Base-by-base conservation (phyloP, 2,888 invertebrate genomes). In the Agrilus cyanescens region DNA sequence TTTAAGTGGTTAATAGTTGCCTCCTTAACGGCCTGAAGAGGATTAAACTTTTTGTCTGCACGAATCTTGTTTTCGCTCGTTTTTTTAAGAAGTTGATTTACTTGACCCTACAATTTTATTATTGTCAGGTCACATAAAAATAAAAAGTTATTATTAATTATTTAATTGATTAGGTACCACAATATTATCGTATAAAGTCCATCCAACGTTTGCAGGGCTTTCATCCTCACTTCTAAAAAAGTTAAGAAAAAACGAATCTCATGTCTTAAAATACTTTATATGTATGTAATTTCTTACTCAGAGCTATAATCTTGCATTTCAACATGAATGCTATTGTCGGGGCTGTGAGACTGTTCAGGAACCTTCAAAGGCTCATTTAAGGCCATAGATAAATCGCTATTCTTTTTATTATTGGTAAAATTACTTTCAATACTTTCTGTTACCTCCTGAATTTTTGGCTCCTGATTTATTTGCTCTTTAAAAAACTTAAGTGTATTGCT, bases 101-200 rank as follows among this genome's bases (percentile, higher is more conserved):
- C 73, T 57, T 74, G 73, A 2, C 67, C 69, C 67, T 67, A 46
- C 33, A 53, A 47, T 36, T 38, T 25, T 29, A 45, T 46, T 42
- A 30, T 33, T 33, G 20, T 16, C 30, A 36, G 36, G 25, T 16
- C 39, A 36, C 12, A 30, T 12, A 40, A 12, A n/a, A 5, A 32
- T 18, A 12, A 31, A 31, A 7, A n/a, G 14, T 10, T 6, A n/a
- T 16, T 14, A 44, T 36, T 12, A 20, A 43, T 12, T 12, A 10
- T 34, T 31, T 18, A 43, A n/a, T 32, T 33, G 3, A 33, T 12
- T 48, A 55, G 61, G 66, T 64, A 77, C 78, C 71, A 83, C 74
- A 45, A 82, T 76, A 68, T 81, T 81, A 55, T 80, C 76, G 55
- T 82, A 82, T 59, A 82, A 77, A 4, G 80, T 82, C 74, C 78